Evolutionary conservation across 2,888 invertebrate genomes (phyloP).

Genomic region (Cinara cedri): DNA sequence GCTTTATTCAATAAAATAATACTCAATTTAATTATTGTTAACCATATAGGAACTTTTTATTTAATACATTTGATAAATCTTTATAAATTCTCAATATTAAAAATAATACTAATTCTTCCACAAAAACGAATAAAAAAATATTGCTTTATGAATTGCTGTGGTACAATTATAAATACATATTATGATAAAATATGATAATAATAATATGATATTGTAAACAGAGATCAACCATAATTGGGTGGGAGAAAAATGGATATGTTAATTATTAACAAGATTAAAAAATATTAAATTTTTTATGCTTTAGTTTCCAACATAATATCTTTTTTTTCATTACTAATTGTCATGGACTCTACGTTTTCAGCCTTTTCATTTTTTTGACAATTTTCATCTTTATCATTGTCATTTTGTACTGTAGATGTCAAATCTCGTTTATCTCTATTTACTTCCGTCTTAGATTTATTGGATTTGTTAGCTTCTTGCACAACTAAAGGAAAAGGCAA

Average conservation of each 20-base stretch:
- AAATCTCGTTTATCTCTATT: slow-evolving; percentile 60
- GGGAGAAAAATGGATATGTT: not conserved
- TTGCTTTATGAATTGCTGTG: slow-evolving; percentile 15
- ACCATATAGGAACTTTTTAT: slow-evolving; percentile 50
- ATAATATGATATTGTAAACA: slow-evolving; percentile 23
- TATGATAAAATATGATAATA: not conserved
- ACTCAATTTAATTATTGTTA: slow-evolving; percentile 13
- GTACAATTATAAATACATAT: slow-evolving; percentile 18
- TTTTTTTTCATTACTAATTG: slow-evolving; percentile 18
- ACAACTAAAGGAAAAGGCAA: slow-evolving; percentile 55
- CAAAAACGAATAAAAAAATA: slow-evolving; percentile 31
- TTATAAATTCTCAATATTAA: slow-evolving; percentile 20
- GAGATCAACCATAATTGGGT: slow-evolving; percentile 33
- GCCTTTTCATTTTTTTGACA: slow-evolving; percentile 54
- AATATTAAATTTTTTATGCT: slow-evolving; percentile 8
- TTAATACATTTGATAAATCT: not conserved
- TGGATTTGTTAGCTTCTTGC: slow-evolving; percentile 46
- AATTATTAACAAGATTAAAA: not conserved
- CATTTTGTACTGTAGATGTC: slow-evolving; percentile 46
- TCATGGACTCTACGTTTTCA: not conserved
- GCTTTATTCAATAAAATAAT: slow-evolving; percentile 30
- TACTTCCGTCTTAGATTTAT: slow-evolving; percentile 51
- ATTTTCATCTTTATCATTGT: slow-evolving; percentile 62
- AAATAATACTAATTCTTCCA: slow-evolving; percentile 33
- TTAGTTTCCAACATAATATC: not conserved